Conservation (phyloP, 2,888 invertebrate species). For the Alviniconcha strummeri region DNA sequence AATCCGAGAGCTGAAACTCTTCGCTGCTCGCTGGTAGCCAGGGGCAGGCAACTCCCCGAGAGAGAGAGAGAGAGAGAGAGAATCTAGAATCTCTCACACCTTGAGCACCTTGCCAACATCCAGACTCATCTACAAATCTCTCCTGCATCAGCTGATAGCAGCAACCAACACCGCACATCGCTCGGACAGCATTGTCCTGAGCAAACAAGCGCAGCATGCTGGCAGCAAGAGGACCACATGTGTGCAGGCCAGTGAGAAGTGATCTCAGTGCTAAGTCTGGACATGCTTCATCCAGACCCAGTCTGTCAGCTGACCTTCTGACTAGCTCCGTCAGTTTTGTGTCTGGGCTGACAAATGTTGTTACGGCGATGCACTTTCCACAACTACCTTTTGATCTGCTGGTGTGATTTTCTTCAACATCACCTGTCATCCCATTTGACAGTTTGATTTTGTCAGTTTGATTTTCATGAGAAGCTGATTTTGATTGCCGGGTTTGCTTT, state of each 20-base stretch:
- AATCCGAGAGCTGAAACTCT: too few relatives aligned
- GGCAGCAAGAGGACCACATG: slow-evolving; percentile 89
- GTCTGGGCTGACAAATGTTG: slow-evolving; percentile 52
- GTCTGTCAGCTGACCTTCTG: slow-evolving; percentile 11
- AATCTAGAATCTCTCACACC: neutral
- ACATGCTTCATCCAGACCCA: neutral
- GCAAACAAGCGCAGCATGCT: slow-evolving; percentile 83
- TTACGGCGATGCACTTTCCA: slow-evolving; percentile 51
- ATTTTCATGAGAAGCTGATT: neutral
- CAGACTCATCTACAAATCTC: slow-evolving; percentile 43
- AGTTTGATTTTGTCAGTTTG: neutral
- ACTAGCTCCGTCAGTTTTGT: slow-evolving; percentile 51
- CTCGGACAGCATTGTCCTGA: slow-evolving; percentile 75
- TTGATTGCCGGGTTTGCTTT: too few relatives aligned
- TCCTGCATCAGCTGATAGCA: slow-evolving; percentile 87
- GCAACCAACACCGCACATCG: slow-evolving; percentile 89
- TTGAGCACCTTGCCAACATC: neutral
- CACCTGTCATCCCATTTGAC: neutral
- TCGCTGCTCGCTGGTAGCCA: too few relatives aligned
- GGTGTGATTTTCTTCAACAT: neutral
- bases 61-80: neutral
- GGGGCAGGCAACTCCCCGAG: too few relatives aligned
- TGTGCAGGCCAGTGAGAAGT: slow-evolving; percentile 84
- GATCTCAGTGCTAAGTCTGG: slow-evolving; percentile 31
- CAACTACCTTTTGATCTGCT: neutral